Evolutionary conservation across 1,140 invertebrate genomes (phyloP).

Genomic region (Bilobella aurantiaca): DNA sequence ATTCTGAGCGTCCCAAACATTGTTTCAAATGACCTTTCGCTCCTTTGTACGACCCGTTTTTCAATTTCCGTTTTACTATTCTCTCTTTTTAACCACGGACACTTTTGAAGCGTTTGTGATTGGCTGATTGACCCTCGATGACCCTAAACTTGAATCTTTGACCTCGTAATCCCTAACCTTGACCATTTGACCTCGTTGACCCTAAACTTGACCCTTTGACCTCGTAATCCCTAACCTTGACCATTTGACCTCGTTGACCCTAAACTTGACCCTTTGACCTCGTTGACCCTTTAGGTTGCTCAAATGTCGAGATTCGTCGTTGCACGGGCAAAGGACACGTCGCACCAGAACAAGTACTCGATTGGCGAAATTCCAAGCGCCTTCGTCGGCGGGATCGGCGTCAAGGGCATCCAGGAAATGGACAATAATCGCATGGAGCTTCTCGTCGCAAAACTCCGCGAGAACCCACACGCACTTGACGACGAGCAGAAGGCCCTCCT

Average conservation of each 20-base stretch:
- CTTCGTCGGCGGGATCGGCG: constrained; percentile 28
- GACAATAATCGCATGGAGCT: constrained; percentile 15
- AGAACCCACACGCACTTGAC: constrained; percentile 25
- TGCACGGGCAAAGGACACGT: constrained; percentile 8
- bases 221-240: no score
- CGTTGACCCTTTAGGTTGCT: constrained; percentile 11
- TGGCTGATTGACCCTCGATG: no score
- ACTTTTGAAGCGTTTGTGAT: no score
- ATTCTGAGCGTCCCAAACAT: not conserved
- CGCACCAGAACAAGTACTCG: constrained; percentile 10
- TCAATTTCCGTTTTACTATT: no score
- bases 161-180: no score
- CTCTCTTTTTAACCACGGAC: no score
- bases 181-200: no score
- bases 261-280: not conserved
- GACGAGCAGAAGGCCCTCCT: constrained; percentile 29
- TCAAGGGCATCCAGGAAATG: constrained; percentile 21
- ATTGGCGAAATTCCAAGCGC: constrained; percentile 12
- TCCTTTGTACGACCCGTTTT: constrained; percentile 6
- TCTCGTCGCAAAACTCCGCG: constrained; percentile 18
- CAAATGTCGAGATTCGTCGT: constrained; percentile 21
- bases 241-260: no score
- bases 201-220: no score
- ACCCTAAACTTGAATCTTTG: no score
- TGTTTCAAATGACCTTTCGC: no score